Evolutionary conservation across 2,113 vertebrate species (phyloP).

Genomic region (Atherinomorus stipes): DNA sequence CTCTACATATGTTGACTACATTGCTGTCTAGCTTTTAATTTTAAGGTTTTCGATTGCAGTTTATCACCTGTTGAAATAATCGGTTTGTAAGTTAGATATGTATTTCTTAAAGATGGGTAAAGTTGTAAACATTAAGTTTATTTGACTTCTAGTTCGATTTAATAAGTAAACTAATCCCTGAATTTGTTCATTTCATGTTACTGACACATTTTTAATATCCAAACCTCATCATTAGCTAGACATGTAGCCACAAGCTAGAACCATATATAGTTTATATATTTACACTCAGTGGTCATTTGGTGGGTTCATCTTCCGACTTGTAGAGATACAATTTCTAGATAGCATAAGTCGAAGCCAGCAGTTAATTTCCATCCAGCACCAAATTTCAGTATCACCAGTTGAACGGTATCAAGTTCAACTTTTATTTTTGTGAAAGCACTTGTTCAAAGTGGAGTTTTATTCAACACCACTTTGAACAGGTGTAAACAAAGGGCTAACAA

Average conservation of each 20-base stretch:
- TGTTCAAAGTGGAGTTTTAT: background rate
- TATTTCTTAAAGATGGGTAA: background rate
- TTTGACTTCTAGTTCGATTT: background rate
- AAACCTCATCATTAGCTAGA: background rate
- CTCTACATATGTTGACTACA: conserved; percentile 15
- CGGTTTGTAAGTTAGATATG: background rate
- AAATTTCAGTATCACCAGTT: too few relatives aligned
- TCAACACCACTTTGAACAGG: too few relatives aligned
- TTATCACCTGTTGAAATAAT: background rate
- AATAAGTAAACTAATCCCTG: background rate
- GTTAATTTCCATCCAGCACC: too few relatives aligned
- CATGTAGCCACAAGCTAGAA: background rate
- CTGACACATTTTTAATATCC: background rate
- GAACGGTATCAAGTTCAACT: background rate
- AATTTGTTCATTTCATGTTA: background rate
- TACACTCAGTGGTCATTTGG: conserved; percentile 10
- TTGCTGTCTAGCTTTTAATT: conserved; percentile 7
- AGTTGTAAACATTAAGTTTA: background rate
- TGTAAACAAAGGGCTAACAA: too few relatives aligned
- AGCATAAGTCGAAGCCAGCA: too few relatives aligned
- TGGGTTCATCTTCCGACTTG: too few relatives aligned
- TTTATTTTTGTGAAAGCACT: background rate
- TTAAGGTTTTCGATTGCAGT: too few relatives aligned
- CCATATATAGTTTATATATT: conserved; percentile 7
- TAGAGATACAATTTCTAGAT: too few relatives aligned